Evolutionary conservation across 2,113 vertebrate species (phyloP).

Genomic region (Pseudorectes ferrugineus): DNA sequence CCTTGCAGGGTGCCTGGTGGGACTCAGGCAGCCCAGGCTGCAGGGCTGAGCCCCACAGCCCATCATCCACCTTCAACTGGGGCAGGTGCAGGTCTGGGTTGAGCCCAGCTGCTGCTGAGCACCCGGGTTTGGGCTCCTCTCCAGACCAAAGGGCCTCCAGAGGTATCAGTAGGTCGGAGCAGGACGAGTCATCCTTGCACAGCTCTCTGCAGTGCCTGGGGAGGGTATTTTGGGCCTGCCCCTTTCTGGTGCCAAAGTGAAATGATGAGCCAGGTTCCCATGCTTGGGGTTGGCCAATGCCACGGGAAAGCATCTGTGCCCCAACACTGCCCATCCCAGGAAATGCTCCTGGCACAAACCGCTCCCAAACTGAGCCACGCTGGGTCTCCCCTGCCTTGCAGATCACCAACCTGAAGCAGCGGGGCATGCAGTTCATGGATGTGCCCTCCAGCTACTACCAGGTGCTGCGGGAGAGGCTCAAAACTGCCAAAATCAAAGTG

Average conservation of each 20-base stretch:
- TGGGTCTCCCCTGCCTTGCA: slow-evolving; percentile 37
- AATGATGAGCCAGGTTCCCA: neutral
- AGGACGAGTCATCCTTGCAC: neutral
- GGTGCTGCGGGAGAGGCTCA: slow-evolving; percentile 82
- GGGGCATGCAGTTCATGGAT: slow-evolving; percentile 89
- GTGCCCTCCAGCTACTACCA: slow-evolving; percentile 87
- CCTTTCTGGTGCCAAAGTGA: neutral
- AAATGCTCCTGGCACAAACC: neutral
- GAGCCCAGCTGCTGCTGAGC: neutral
- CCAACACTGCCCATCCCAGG: fast-evolving
- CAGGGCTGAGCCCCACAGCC: neutral
- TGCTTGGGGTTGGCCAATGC: neutral
- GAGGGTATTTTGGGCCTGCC: neutral
- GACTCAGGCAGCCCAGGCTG: neutral
- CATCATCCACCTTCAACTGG: neutral
- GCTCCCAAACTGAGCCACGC: fast-evolving
- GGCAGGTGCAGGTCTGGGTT: neutral
- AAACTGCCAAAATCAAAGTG: slow-evolving; percentile 84
- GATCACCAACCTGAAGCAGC: slow-evolving; percentile 86
- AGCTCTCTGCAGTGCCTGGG: neutral
- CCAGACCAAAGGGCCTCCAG: neutral
- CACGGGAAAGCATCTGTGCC: neutral
- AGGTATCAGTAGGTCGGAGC: neutral
- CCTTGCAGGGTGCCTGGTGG: neutral
- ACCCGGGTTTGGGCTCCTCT: neutral